phyloP scores from a whole-genome alignment of 2,797 vertebrate genomes.

The Rhinophrynus dorsalis region DNA sequence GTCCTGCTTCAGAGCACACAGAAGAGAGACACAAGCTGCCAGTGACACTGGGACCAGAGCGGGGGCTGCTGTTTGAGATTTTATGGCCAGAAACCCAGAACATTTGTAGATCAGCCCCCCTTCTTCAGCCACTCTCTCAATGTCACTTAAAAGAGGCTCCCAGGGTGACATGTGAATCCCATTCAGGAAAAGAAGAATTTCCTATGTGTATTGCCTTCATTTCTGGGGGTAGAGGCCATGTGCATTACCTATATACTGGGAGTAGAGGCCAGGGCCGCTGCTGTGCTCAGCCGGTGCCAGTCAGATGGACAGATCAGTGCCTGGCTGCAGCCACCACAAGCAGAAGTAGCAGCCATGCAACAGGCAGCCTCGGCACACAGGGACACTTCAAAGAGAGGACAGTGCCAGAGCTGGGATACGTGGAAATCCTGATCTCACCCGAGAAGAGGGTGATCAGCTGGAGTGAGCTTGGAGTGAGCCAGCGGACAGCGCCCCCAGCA shows the following conservation, averaged over 20 bases:
- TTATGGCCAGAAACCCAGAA: too few relatives aligned
- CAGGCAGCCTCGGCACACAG: background rate
- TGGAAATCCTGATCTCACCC: conserved; percentile 9
- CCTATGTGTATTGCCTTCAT: conserved; percentile 63
- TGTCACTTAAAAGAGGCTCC: conserved; percentile 42
- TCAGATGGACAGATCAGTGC: conserved; percentile 54
- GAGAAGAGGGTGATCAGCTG: background rate
- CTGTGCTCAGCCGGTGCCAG: too few relatives aligned
- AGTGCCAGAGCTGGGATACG: conserved; percentile 1
- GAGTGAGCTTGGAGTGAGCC: conserved; percentile 75
- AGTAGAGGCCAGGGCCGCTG: conserved; percentile 53
- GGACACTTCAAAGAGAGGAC: background rate
- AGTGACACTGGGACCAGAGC: too few relatives aligned
- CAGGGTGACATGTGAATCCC: conserved; percentile 46
- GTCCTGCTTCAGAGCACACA: too few relatives aligned
- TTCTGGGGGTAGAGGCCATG: too few relatives aligned
- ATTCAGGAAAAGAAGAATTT: conserved; percentile 58
- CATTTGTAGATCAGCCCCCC: too few relatives aligned
- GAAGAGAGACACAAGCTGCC: too few relatives aligned
- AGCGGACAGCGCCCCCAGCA: conserved; percentile 90
- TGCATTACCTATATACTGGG: too few relatives aligned
- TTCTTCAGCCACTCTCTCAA: conserved; percentile 13
- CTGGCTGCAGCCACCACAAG: background rate
- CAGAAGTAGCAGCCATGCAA: background rate
- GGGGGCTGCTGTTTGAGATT: too few relatives aligned